Evolutionary conservation across 2,113 vertebrate species (phyloP), one percentile per base, ranked within the genome.

Genomic region (Hemiprocne comata): DNA sequence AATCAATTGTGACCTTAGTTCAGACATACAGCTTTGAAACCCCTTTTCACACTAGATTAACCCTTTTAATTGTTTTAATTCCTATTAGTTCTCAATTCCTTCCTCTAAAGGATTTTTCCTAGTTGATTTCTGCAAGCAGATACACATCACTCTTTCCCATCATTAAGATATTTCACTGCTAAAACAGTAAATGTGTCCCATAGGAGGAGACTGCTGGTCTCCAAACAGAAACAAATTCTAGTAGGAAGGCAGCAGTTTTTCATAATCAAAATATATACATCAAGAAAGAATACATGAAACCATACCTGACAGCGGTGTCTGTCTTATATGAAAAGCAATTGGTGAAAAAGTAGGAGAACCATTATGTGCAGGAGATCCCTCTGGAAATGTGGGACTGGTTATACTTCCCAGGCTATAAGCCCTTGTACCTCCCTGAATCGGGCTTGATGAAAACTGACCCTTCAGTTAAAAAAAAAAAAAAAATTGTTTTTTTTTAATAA

Each of bases 361-460:
- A 58, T 97, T 82, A 76, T 96, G 97, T 31, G 97, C 97, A 71
- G 98, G 98, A 13, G 98, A 98, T 17, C 95, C 92, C 55, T 98
- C 98, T 83, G 98, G 95, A 95, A 99, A 98, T 0, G 98, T 86
- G 31, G 99, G 99, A 77, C 98, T 99, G 34, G 97, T 87, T 24
- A 98, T 89, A 92, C 99, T 99, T 87, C 99, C 99, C 40, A 99
- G 97, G 93, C 99, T 99, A 69, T 98, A 99, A 54, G 98, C 97
- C 88, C 98, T 98, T 89, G 97, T 54, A 96, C 96, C 98, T 48
- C 98, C 98, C 82, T 98, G 98, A 96, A 99, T 99, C 66, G 99
- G 99, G 92, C 99, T 99, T 57, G 99, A 99, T 4, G 99, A 99
- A 98, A 99, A 99, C 65, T 99, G 99, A 50, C 98, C 99, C 99